Evolutionary conservation across 2,888 invertebrate genomes (phyloP), one percentile per base, ranked within the genome.

Genomic region (Latheticus oryzae): DNA sequence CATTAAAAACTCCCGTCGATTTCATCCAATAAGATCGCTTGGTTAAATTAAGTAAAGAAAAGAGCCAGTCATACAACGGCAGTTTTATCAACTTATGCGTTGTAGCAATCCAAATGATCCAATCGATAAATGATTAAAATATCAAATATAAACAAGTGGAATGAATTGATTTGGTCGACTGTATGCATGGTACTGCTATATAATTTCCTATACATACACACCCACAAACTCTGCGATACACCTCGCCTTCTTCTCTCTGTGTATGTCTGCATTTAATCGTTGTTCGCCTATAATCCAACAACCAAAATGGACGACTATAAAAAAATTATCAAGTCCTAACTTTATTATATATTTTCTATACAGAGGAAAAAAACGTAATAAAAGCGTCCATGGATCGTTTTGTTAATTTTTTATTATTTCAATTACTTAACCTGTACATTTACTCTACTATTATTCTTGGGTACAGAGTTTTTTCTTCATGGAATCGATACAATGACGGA

Each of bases 1-100:
- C 38, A 38, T 40, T 54, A 45, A 62, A 62, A 57, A 52, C 35
- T 26, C 43, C 48, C 40, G 57, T 55, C 61, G 61, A 60, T 59
- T 62, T 58, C 63, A 62, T 55, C 73, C 73, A 73, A 73, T 73
- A 61, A 63, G 60, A 68, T 48, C 33, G 62, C 62, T 53, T 52
- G 63, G 64, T 70, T 71, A 71, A 73, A 73, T 73, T 73, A 69
- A 71, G 69, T 64, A 67, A 68, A 70, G 68, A 71, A 71, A 72
- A 68, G 65, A 63, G 65, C 71, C 71, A 73, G 71, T 72, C 71
- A 70, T 69, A 69, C 67, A 52, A 60, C 60, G 58, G 64, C 62
- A 61, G 62, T 69, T 69, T 70, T 70, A 69, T 71, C 67, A 67
- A 71, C 65, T 70, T 70, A 65, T 63, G 62, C 65, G 67, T 61